A percentile compares a stretch with the other conserved stretches of the same genome.
Conservation (phyloP, 2,888 invertebrate genomes). For the Orthosia incerta region DNA sequence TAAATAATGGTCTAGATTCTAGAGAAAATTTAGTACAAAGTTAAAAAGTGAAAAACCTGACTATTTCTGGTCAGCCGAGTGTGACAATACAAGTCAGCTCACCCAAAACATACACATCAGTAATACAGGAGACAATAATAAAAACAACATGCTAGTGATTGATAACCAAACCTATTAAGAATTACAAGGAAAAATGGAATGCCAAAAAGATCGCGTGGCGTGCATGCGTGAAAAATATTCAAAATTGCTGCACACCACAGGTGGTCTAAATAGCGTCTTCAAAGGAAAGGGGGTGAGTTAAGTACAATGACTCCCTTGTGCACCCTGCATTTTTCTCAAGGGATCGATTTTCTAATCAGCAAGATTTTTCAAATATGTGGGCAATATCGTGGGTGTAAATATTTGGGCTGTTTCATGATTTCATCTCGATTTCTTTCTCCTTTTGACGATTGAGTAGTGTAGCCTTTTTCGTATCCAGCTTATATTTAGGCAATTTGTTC, state of each 20-base stretch:
- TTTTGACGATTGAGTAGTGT: neutral
- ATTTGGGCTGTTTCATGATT: neutral
- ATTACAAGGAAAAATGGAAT: conserved; percentile 39
- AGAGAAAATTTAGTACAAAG: no score
- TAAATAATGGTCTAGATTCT: no score
- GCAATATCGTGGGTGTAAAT: neutral
- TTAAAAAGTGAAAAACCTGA: no score
- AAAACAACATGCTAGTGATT: conserved; percentile 20
- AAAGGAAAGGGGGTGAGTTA: conserved; percentile 37
- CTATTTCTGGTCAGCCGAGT: no score
- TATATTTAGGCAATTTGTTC: neutral
- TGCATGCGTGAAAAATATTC: conserved; percentile 56
- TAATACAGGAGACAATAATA: neutral
- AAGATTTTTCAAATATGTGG: conserved; percentile 36
- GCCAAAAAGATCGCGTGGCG: conserved; percentile 33
- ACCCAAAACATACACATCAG: neutral
- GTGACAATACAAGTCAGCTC: neutral
- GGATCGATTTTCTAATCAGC: conserved; percentile 53
- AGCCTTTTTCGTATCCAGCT: neutral
- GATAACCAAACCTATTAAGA: conserved; percentile 19
- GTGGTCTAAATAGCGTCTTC: conserved; percentile 57
- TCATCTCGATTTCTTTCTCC: neutral
- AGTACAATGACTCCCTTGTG: conserved; percentile 46
- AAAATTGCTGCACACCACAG: conserved; percentile 47
- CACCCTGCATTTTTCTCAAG: conserved; percentile 56